Evolutionary conservation across 2,113 vertebrate genomes (phyloP), one percentile per base, ranked within the genome.

Genomic region (Morphnarchus princeps): DNA sequence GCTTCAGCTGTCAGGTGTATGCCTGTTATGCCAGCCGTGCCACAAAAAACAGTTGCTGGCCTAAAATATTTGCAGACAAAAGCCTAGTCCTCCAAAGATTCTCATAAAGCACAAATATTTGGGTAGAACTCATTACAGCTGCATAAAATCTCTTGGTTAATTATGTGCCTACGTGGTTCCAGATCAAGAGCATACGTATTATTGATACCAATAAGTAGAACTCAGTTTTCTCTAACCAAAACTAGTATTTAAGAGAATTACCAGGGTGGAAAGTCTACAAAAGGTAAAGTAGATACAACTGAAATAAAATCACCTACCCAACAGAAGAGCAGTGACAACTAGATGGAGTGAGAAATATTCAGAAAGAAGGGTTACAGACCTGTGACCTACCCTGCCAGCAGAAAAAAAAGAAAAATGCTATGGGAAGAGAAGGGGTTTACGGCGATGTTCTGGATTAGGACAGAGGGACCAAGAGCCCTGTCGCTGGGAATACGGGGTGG

Each of bases 181-280:
- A 81, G 66, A 13, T 32, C 40, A 78, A 72, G 32, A 86, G 42
- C 49, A 40, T 26, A 55, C 0, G 0, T 22, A 65, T 20, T 25
- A 16, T 50, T 0, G 0, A 52, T n/a, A 43, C 0, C 16, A 1
- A n/a, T 2, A 16, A 32, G 81, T 7, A 81, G 55, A 84, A 36
- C 31, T 16, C 32, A 40, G 4, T 34, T 80, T 63, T 43, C n/a
- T 71, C 9, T 17, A 47, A 34, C 7, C 67, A 50, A 63, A 87
- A 42, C 3, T 13, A 15, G 1, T 6, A 24, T 31, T 52, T 18
- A 21, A 32, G 52, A 90, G n/a, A 25, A 45, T 42, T 49, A 10
- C 21, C 26, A 13, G 1, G 10, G 26, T 11, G 52, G 38, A 52
- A 10, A 36, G 1, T 36, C 72, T 55, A 52, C 81, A 42, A 31